These are phyloP conservation scores for Apocheima hispidaria DNA, from an alignment of 2,888 invertebrate species.

Conservation along the genomic window DNA sequence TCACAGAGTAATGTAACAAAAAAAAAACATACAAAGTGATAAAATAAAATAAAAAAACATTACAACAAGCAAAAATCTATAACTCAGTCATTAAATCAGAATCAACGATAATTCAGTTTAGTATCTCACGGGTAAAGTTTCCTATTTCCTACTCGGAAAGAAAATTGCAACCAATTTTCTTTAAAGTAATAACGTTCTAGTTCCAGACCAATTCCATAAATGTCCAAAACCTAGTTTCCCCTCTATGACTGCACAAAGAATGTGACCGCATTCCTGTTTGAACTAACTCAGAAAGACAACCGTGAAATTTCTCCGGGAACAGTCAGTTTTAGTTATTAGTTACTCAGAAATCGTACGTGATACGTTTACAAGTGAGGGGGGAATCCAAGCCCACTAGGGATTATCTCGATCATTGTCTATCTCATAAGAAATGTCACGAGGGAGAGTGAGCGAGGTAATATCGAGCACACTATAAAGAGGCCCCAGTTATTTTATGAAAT, in stretches of 20 bases:
- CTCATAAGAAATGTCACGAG: no score
- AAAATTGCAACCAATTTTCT: conserved; percentile 8
- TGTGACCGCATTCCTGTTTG: conserved; percentile 22
- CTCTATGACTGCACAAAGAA: conserved; percentile 19
- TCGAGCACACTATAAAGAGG: no score
- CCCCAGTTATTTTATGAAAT: conserved; percentile 47
- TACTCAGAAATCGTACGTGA: conserved; percentile 49
- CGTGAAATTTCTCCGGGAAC: conserved; percentile 42
- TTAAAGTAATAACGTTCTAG: conserved; percentile 3
- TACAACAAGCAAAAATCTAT: no score
- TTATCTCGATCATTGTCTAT: no score
- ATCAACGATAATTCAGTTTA: not conserved
- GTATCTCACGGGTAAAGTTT: not conserved
- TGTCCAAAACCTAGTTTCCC: conserved; percentile 18
- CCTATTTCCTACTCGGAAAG: not conserved
- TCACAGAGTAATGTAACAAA: no score
- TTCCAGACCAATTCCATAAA: conserved; percentile 18
- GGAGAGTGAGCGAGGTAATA: no score
- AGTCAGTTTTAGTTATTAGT: conserved; percentile 50
- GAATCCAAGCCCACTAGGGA: no score
- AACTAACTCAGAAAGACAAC: conserved; percentile 42
- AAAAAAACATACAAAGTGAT: no score
- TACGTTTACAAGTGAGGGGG: conserved; percentile 43
- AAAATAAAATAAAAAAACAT: no score
- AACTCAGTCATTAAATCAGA: no score